Conservation (phyloP, 2,888 invertebrate genomes). For the Ormyrus thymus region DNA sequence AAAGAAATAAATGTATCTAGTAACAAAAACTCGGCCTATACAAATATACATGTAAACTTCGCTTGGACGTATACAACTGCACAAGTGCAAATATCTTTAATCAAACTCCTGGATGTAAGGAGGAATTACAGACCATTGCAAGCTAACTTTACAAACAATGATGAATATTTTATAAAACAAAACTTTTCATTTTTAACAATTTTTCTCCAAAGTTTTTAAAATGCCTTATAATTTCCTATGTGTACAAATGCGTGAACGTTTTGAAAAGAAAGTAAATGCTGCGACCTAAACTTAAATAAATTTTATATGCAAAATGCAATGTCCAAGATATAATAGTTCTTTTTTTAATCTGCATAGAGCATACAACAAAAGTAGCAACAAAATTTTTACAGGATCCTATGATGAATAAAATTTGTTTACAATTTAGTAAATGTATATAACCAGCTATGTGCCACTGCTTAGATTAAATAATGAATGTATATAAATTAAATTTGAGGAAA, state of each 20-base stretch:
- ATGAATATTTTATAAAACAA: constrained; percentile 36
- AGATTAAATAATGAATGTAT: constrained; percentile 47
- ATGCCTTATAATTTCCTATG: constrained; percentile 3
- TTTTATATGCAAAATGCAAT: constrained; percentile 43
- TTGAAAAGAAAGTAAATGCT: constrained; percentile 46
- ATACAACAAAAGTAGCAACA: constrained; percentile 16
- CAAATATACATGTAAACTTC: constrained; percentile 24
- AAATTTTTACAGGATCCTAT: constrained; percentile 43
- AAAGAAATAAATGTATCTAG: neutral
- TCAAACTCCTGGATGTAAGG: neutral
- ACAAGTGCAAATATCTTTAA: constrained; percentile 17
- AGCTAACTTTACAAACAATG: constrained; percentile 28
- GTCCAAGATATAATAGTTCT: constrained; percentile 4
- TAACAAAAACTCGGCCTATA: constrained; percentile 27
- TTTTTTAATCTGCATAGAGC: constrained; percentile 9
- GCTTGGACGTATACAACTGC: constrained; percentile 42
- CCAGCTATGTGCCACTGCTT: constrained; percentile 58
- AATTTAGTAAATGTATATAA: constrained; percentile 52
- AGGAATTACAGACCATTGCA: neutral
- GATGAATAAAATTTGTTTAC: constrained; percentile 9
- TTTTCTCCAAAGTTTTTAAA: constrained; percentile 3
- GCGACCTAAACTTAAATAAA: constrained; percentile 24
- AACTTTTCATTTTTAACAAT: constrained; percentile 30
- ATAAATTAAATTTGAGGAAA: constrained; percentile 47
- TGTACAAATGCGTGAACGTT: neutral